These are phyloP conservation scores for Cherax quadricarinatus DNA, from an alignment of 1,140 invertebrate genomes.

Conservation along the genomic window DNA sequence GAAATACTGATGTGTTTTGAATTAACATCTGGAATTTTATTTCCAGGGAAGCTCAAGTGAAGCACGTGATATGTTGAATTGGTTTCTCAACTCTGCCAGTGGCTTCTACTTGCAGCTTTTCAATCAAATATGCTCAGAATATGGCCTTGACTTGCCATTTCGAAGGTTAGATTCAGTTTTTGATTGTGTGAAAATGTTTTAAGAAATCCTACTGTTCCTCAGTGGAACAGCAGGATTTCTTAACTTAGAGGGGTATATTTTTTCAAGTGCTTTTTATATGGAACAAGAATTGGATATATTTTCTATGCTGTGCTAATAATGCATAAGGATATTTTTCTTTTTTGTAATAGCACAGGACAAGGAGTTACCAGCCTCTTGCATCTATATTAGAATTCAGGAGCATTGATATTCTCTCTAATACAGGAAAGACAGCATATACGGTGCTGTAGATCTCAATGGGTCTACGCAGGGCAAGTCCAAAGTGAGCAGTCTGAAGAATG, in stretches of 20 bases:
- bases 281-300: no score
- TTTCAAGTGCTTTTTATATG: no score
- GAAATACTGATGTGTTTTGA: neutral
- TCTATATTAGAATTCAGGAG: no score
- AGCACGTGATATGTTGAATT: constrained; percentile 85
- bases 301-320: no score
- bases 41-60: constrained; percentile 80
- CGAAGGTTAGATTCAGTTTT: constrained; percentile 78
- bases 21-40: neutral
- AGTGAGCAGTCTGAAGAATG: constrained; percentile 65
- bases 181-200: constrained; percentile 13
- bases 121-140: constrained; percentile 88
- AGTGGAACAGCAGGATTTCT: no score
- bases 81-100: constrained; percentile 88
- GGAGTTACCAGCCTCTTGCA: no score
- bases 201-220: no score
- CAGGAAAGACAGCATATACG: constrained; percentile 71
- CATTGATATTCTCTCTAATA: neutral
- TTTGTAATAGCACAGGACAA: no score
- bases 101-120: constrained; percentile 90
- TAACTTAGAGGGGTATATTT: no score
- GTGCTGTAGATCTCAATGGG: constrained; percentile 53
- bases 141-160: constrained; percentile 88
- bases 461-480: constrained; percentile 49
- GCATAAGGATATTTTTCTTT: no score